These are phyloP conservation scores for Sinocyclocheilus anophthalmus DNA, from an alignment of 2,113 vertebrate genomes.

Conservation along the genomic window DNA sequence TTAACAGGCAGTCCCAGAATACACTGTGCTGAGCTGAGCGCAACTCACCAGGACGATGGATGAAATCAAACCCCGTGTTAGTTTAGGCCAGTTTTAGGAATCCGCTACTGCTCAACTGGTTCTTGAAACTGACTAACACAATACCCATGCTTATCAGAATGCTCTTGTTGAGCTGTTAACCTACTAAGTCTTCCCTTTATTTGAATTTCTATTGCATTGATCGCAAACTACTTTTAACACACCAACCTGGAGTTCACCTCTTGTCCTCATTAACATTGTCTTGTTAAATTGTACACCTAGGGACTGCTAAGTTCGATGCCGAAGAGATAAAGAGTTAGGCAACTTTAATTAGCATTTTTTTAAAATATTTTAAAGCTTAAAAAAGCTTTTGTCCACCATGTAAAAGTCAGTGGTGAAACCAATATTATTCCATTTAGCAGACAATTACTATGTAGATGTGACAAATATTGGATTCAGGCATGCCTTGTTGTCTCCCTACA, in stretches of 20 bases:
- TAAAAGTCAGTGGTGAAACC: not conserved
- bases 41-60: not conserved
- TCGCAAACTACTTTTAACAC: not conserved
- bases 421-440: not conserved
- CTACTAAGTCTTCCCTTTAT: not conserved
- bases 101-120: not conserved
- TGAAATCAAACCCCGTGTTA: not conserved
- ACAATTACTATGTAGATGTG: not conserved
- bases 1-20: not conserved
- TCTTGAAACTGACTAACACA: not conserved
- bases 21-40: not conserved
- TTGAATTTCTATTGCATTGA: not conserved
- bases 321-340: not conserved
- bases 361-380: not conserved
- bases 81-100: not conserved
- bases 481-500: not conserved
- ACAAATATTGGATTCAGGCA: not conserved
- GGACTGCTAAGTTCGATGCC: no score
- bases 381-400: not conserved
- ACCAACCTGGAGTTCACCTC: not conserved
- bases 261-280: not conserved
- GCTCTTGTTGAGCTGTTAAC: not conserved
- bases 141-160: not conserved
- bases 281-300: not conserved
- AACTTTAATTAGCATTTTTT: not conserved